phyloP scores from a whole-genome alignment of 2,797 vertebrate genomes.

The Enteromius argenteus region DNA sequence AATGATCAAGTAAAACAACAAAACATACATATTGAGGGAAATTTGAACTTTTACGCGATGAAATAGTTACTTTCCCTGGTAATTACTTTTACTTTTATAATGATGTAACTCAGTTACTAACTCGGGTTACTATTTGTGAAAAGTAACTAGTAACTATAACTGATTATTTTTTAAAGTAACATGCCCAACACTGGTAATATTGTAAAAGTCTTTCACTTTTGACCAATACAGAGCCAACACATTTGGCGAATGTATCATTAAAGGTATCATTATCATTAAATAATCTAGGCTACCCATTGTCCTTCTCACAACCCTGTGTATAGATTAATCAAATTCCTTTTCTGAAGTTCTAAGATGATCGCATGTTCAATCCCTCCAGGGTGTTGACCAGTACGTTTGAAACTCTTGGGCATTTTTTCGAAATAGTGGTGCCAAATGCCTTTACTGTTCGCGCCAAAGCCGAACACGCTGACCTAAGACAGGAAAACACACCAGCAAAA shows the following conservation, averaged over 20 bases:
- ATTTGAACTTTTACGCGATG: no score
- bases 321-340: background rate
- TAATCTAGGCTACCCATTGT: background rate
- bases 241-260: background rate
- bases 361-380: slow-evolving; percentile 51
- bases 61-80: no score
- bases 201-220: no score
- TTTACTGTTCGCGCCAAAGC: slow-evolving; percentile 63
- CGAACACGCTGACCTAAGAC: slow-evolving; percentile 65
- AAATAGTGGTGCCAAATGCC: slow-evolving; percentile 70
- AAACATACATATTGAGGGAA: background rate
- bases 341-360: slow-evolving; percentile 39
- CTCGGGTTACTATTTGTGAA: no score
- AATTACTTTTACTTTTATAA: no score
- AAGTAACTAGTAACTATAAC: no score
- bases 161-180: no score
- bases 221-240: background rate
- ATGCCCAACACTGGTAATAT: no score
- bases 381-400: slow-evolving; percentile 44
- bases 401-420: background rate
- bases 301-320: slow-evolving; percentile 22
- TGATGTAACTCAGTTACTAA: no score
- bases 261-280: background rate
- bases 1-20: background rate
- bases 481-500: background rate